Base-by-base conservation (phyloP, 2,113 vertebrate species). In the Colossoma macropomum region DNA sequence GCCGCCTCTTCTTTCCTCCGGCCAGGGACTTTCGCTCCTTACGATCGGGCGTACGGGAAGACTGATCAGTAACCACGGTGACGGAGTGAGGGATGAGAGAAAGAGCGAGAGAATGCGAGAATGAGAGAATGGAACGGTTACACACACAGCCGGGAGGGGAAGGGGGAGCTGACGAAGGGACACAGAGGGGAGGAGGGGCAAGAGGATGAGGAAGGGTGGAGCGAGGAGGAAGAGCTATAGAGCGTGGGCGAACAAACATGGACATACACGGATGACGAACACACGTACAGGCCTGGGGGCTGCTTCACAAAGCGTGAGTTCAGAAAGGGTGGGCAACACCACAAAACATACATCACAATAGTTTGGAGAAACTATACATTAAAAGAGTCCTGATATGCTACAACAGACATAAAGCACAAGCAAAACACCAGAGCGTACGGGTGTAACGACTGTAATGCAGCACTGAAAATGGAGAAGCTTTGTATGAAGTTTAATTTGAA, bases 21-120 rank as follows among this genome's bases (percentile, higher is more conserved):
- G 96, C 94, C 77, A 96, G 94, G 62, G 97, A 95, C 90, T 97
- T 99, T 91, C 97, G 95, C 90, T 99, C 98, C 93, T 98, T 97
- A 85, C 97, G 95, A 93, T 99, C 97, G 0, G 97, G 97, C 75
- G 97, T 99, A 89, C 97, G 95, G 82, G 97, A 97, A 86, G 96
- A 96, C 97, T 99, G 94, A 93, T 95, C 94, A 94, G 92, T 83
- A 93, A 87, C 92, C 92, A 88, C 28, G 88, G 92, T 90, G 90
- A 87, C 30, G 89, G 91, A 89, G 92, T 93, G 93, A 93, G 90
- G 92, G 92, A 93, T 94, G 93, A 95, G 92, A 95, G 92, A 93
- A 92, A 94, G 92, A 94, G 93, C 88, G 86, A 91, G 92, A 94
- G 93, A 92, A 94, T 84, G 85, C 72, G 19, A 82, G 63, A 70